Evolutionary conservation across 2,113 vertebrate species (phyloP), one percentile per base, ranked within the genome.

Genomic region (Pangasianodon gigas): DNA sequence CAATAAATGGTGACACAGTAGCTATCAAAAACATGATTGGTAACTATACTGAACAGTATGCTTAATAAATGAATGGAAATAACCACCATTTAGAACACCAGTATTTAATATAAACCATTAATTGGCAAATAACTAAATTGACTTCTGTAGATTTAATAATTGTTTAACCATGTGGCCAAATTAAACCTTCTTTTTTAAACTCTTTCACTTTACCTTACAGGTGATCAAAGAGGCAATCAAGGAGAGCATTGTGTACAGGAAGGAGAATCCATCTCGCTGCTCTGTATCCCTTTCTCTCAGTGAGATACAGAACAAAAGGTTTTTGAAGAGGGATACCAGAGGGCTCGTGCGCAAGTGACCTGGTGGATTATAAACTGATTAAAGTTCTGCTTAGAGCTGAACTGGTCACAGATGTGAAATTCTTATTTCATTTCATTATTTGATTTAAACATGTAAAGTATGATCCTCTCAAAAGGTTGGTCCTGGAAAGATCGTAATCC

Each of bases 191-290:
- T 14, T 69, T 26, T 13, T 52, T 69, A 26, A 21, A 4, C 3
- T 46, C 18, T 89, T 41, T 54, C 48, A 41, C 46, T 32, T 44
- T 84, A 46, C 24, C 71, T 51, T 82, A 11, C 91, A 99, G 98
- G 96, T 97, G 90, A 98, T 99, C 79, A 98, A 97, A 93, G 94
- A 98, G 11, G 97, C 97, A 18, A 96, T 99, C 75, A 91, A 96
- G 62, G 97, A 98, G 1, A 96, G 97, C 93, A 97, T 99, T 6
- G 93, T 97, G 56, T 96, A 97, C 89, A 95, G 96, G 92, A 98
- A 96, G 91, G 96, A 98, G 92, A 97, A 96, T 41, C 97, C 97
- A 0, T 96, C 97, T 0, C 94, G 96, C 81, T 95, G 93, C 90
- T 96, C 97, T 0, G 93, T 95, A 86, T 96, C 97, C 0, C 97